phyloP scores from a whole-genome alignment of 2,797 vertebrate genomes.

The Enteromius argenteus region DNA sequence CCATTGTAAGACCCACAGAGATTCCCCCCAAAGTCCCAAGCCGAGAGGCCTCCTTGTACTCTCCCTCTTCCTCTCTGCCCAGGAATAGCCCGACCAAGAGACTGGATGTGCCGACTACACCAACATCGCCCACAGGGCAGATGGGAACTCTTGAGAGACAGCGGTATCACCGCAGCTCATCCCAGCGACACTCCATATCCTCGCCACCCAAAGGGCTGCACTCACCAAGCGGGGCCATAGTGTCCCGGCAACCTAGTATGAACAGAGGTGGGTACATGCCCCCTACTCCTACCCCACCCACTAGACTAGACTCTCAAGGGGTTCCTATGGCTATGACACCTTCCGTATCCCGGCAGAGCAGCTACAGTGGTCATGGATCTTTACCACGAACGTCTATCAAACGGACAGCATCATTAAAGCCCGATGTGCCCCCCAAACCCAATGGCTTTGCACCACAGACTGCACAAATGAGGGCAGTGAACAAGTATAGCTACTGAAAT shows the following conservation, averaged over 20 bases:
- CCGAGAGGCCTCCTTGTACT: conserved; percentile 95
- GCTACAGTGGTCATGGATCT: conserved; percentile 93
- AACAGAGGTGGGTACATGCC: conserved; percentile 92
- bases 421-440: conserved; percentile 97
- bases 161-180: conserved; percentile 93
- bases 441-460: conserved; percentile 92
- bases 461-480: conserved; percentile 91
- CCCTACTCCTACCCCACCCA: conserved; percentile 84
- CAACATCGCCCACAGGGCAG: conserved; percentile 86
- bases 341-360: conserved; percentile 92
- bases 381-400: conserved; percentile 95
- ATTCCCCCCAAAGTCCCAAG: conserved; percentile 95
- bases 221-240: conserved; percentile 89
- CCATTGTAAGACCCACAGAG: conserved; percentile 92
- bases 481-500: conserved; percentile 96
- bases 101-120: conserved; percentile 91
- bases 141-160: conserved; percentile 95
- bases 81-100: conserved; percentile 97
- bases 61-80: conserved; percentile 94
- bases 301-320: conserved; percentile 95
- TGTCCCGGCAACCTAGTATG: conserved; percentile 95
- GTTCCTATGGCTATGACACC: conserved; percentile 87
- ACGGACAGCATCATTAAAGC: conserved; percentile 96
- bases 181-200: conserved; percentile 95
- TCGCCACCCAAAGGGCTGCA: conserved; percentile 93